Evolutionary conservation across 2,888 invertebrate genomes (phyloP), one percentile per base, ranked within the genome.

Genomic region (Aleiodes testaceus): DNA sequence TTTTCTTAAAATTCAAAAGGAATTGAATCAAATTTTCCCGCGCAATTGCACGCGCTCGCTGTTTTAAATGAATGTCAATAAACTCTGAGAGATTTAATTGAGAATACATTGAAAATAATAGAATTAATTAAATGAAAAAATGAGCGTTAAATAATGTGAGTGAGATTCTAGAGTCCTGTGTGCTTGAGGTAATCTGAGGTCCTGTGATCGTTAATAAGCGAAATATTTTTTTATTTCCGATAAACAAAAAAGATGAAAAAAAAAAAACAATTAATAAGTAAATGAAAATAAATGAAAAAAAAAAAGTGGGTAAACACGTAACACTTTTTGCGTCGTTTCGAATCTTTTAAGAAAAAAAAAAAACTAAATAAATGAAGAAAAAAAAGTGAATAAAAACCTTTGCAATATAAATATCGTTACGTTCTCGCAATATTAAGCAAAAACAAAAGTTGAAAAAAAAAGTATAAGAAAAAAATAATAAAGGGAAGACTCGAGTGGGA

Each of bases 151-250:
- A 78, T 79, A 77, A 63, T 61, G 66, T 59, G 72, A 53, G 69
- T 73, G 74, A 73, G 73, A 64, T 69, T 76, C 80, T 79, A 81
- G 83, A 79, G 76, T 82, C 77, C 78, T 74, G 84, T 82, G 82
- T 83, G 86, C 82, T 84, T 86, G 86, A 84, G 84, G 82, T 87
- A 86, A 87, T 87, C 87, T 85, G 87, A 87, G 87, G 87, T 85
- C 86, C 87, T 87, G 87, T 87, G 87, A 87, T 87, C 86, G 86
- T 87, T 87, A 71, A 87, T 86, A 86, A 86, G 85, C 85, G 84
- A 86, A 85, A 86, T 86, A 86, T 87, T 87, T 87, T 87, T 87
- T 87, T 87, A 87, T 87, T 87, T 86, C 85, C 82, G 83, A 81
- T 84, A 85, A 83, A 81, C 80, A 79, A 82, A 81, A 74, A 78